These are phyloP conservation scores for Erithacus rubecula DNA, from an alignment of 2,797 vertebrate genomes.

Conservation along the genomic window DNA sequence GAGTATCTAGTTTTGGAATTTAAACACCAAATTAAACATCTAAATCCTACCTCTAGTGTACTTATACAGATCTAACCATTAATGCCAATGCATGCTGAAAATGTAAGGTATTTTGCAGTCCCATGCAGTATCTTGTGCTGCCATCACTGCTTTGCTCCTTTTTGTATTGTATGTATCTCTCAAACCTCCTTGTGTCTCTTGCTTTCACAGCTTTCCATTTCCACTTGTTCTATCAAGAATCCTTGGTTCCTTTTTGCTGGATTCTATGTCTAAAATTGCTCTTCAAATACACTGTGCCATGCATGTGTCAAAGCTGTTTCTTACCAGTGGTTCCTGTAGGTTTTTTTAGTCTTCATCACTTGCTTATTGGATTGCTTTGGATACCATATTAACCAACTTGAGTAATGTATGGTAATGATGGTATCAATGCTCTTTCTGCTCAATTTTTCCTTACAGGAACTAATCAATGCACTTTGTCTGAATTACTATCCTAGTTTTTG, in stretches of 20 bases:
- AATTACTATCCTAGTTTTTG: background rate
- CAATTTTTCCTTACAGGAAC: background rate
- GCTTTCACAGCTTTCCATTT: background rate
- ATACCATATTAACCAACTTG: background rate
- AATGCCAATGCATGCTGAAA: background rate
- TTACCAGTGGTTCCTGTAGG: background rate
- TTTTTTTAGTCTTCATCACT: background rate
- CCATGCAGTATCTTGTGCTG: background rate
- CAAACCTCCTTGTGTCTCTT: background rate
- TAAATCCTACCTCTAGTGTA: background rate
- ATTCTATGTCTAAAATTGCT: background rate
- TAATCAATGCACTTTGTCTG: background rate
- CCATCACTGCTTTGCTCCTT: background rate
- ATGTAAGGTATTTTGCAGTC: background rate
- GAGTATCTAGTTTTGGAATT: constrained; percentile 1
- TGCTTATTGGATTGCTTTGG: background rate
- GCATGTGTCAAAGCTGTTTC: background rate
- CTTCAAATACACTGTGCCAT: background rate
- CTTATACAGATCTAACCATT: background rate
- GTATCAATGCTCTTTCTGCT: background rate
- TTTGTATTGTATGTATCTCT: background rate
- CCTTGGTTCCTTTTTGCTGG: background rate
- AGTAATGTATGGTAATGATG: background rate
- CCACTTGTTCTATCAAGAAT: background rate
- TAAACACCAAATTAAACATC: background rate